Percentiles rank a stretch among this genome's conserved stretches.
These are phyloP conservation scores for Eristalinus aeneus DNA, from an alignment of 2,888 invertebrate genomes.

Conservation along the genomic window DNA sequence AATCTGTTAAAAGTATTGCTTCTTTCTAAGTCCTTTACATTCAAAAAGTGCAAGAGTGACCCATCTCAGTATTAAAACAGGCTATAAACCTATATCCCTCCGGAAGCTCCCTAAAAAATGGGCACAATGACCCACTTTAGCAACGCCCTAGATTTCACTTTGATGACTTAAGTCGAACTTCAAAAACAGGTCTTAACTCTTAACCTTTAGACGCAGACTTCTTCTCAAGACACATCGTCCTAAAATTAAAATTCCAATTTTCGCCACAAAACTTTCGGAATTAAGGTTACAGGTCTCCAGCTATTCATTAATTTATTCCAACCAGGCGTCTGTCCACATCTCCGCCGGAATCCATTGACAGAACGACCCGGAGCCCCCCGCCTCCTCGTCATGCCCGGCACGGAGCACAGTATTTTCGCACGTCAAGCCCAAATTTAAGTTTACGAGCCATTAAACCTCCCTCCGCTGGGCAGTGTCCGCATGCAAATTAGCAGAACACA, in stretches of 20 bases:
- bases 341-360: neutral
- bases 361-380: neutral
- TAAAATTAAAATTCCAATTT: neutral
- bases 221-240: neutral
- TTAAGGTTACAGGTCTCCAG: neutral
- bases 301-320: neutral
- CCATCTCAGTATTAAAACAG: no score
- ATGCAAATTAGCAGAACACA: slow-evolving; percentile 1
- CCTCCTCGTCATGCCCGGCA: neutral
- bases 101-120: neutral
- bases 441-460: neutral
- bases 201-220: neutral
- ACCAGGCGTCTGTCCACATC: neutral
- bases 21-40: no score
- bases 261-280: neutral
- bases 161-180: neutral
- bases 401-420: neutral
- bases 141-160: neutral
- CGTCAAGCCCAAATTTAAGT: neutral
- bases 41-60: no score
- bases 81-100: no score
- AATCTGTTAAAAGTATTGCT: no score
- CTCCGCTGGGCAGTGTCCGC: neutral
- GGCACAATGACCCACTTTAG: neutral
- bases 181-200: neutral